Evolutionary conservation across 2,888 invertebrate genomes (phyloP), one percentile per base, ranked within the genome.

Genomic region (Globia sparganii): DNA sequence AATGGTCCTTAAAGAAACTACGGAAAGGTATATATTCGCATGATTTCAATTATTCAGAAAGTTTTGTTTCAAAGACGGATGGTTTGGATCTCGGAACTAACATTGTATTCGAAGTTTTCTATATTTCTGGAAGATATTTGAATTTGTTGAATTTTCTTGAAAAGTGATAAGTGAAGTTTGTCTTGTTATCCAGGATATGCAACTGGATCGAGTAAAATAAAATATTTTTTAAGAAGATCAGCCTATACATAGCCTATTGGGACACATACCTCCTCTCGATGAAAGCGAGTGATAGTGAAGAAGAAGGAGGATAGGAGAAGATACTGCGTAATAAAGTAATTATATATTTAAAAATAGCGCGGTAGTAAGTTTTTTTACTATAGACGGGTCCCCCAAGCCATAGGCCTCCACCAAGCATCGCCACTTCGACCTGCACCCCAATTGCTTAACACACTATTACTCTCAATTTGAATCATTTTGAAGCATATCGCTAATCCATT

Each of bases 51-150:
- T 56, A 61, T 80, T 53, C 53, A 31, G 15, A 72, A 80, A 58
- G 34, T 80, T 79, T 13, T 53, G 15, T 53, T 58, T 61, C 18
- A 6, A 58, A 79, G 40, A 65, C 28, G 72, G 21, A 65, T 49
- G 40, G 58, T 53, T 62, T 43, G 68, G 53, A 25, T 61, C 53
- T 25, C 43, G 25, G 25, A 40, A 43, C 62, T 40, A 40, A 31
- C 18, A 62, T 53, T 70, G 46, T 70, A 6, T 46, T 31, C 18
- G 0, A 37, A 80, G 31, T 65, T 77, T 21, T 25, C 37, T 40
- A 6, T 25, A 31, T 49, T 59, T 4, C 34, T 28, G 46, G 21
- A 21, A 21, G 21, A 46, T 46, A 46, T 21, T 46, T 21, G 37
- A 37, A 8, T 15, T n/a, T 18, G 34, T 53, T 18, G 18, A 43